Percentiles rank a stretch among this genome's conserved stretches.
These are phyloP conservation scores for Percopsis omiscomaycus DNA, from an alignment of 2,797 vertebrate species.

Conservation along the genomic window DNA sequence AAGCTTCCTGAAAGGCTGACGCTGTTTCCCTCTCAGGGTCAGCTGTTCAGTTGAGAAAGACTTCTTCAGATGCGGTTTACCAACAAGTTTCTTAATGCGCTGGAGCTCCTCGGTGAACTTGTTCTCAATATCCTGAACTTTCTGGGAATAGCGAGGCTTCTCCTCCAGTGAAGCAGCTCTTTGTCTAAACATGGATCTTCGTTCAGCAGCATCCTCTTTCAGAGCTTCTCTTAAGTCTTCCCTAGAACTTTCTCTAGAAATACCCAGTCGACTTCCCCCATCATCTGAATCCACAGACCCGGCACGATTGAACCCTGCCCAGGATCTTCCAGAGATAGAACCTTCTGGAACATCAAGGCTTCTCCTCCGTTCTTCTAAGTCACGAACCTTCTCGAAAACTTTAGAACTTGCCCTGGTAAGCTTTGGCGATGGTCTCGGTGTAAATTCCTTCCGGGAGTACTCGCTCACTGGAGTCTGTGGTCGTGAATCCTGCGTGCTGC, in stretches of 20 bases:
- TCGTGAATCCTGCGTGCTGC: constrained; percentile 84
- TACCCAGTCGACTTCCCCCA: constrained; percentile 78
- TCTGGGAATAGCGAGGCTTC: constrained; percentile 85
- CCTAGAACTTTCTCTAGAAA: constrained; percentile 85
- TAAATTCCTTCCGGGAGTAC: constrained; percentile 83
- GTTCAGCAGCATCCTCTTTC: constrained; percentile 83
- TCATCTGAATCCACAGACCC: constrained; percentile 89
- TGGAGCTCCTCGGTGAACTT: constrained; percentile 93
- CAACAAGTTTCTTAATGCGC: constrained; percentile 91
- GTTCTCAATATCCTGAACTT: constrained; percentile 90
- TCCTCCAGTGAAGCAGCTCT: constrained; percentile 93
- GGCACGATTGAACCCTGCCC: constrained; percentile 88
- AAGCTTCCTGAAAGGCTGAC: constrained; percentile 71
- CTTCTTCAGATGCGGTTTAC: constrained; percentile 92
- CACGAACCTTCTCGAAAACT: constrained; percentile 91
- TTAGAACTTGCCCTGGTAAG: constrained; percentile 89
- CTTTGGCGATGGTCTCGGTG: constrained; percentile 87
- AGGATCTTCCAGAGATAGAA: constrained; percentile 82
- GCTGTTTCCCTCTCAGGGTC: constrained; percentile 73
- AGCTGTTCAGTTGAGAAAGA: constrained; percentile 86
- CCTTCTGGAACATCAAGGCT: constrained; percentile 91
- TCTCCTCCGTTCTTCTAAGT: constrained; percentile 87
- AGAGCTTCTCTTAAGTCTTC: constrained; percentile 84
- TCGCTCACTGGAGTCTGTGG: constrained; percentile 91
- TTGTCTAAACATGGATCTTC: constrained; percentile 86